Conservation (phyloP, 1,140 invertebrate genomes). For the Agraylea sexmaculata region DNA sequence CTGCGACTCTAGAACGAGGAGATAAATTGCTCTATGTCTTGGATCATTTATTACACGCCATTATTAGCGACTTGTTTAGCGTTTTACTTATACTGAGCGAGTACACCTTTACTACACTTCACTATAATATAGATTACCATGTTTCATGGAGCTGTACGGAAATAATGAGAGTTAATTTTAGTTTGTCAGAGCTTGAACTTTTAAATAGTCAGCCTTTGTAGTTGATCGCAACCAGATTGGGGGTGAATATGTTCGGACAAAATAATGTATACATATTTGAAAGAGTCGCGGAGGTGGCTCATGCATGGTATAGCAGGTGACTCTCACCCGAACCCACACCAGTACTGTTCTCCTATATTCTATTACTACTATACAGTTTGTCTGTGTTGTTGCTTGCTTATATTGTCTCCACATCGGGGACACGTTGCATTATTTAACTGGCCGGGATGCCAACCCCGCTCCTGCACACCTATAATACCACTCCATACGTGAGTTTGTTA, state of each 20-base stretch:
- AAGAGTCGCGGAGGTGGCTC: constrained; percentile 20
- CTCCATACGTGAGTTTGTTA: too few species aligned
- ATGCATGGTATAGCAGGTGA: constrained; percentile 21
- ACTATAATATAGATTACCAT: background rate
- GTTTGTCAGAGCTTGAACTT: background rate
- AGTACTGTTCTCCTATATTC: too few species aligned
- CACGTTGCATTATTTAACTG: constrained; percentile 20
- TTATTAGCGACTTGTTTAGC: constrained; percentile 20
- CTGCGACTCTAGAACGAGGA: constrained; percentile 20
- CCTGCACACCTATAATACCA: too few species aligned
- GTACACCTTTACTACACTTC: background rate
- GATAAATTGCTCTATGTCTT: constrained; percentile 21
- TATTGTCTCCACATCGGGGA: constrained; percentile 15
- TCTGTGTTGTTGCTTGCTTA: background rate
- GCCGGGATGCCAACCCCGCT: too few species aligned
- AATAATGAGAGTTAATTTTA: background rate
- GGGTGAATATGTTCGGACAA: constrained; percentile 20
- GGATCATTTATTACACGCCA: constrained; percentile 21
- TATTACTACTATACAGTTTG: constrained; percentile 1
- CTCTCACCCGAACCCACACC: too few species aligned
- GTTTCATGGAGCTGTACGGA: background rate
- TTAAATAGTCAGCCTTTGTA: background rate
- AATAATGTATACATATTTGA: constrained; percentile 20
- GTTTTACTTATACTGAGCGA: background rate
- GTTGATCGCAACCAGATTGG: constrained; percentile 1